Evolutionary conservation across 2,888 invertebrate species (phyloP).

Genomic region (Cephus pulcher): DNA sequence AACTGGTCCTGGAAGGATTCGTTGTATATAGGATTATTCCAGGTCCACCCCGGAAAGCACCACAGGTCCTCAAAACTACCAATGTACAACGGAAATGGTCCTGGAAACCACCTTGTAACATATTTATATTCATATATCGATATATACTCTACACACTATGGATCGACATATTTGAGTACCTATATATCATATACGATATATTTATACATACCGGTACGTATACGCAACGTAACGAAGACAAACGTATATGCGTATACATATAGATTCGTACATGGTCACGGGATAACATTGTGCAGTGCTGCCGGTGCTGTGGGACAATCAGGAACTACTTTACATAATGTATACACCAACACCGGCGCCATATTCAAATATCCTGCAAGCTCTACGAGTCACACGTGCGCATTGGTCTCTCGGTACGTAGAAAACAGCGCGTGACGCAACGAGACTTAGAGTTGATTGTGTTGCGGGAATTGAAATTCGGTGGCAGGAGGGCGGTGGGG

Average conservation of each 20-base stretch:
- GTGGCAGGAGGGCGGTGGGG: too few species aligned
- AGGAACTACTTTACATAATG: conserved; percentile 35
- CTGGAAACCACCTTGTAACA: too few species aligned
- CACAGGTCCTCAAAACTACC: too few species aligned
- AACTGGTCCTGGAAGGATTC: too few species aligned
- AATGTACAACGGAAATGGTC: too few species aligned
- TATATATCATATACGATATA: neutral
- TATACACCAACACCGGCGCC: conserved; percentile 22
- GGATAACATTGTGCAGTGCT: neutral
- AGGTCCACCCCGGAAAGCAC: too few species aligned
- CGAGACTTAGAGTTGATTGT: neutral
- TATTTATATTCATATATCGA: conserved; percentile 14
- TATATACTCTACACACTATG: conserved; percentile 1
- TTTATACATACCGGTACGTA: neutral
- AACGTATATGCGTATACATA: too few species aligned
- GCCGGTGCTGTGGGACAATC: conserved; percentile 23
- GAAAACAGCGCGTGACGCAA: neutral
- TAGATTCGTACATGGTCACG: neutral
- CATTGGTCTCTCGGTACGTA: neutral
- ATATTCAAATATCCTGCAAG: conserved; percentile 23
- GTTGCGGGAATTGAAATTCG: neutral
- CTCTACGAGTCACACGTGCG: neutral
- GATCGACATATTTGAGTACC: too few species aligned
- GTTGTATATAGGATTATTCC: too few species aligned
- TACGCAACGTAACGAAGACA: neutral